Evolutionary conservation across 2,888 invertebrate species (phyloP).

Genomic region (Nebria salina): DNA sequence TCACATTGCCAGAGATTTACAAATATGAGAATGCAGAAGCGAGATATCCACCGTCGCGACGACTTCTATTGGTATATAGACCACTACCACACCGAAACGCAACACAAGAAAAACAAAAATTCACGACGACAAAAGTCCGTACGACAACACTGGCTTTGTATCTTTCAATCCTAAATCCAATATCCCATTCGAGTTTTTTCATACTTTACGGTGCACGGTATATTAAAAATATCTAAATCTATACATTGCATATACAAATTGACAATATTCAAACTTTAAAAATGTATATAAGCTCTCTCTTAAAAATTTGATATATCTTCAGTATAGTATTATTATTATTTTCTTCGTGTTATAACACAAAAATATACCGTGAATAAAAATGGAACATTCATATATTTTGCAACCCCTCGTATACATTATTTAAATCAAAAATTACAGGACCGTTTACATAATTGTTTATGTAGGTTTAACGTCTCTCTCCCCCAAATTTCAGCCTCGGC

Average conservation of each 20-base stretch:
- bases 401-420: conserved; percentile 17
- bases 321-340: no score
- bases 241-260: no score
- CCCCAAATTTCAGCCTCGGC: conserved; percentile 4
- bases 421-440: conserved; percentile 26
- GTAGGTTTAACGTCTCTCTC: conserved; percentile 27
- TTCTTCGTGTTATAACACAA: not conserved
- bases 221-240: no score
- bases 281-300: no score
- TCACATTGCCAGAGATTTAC: conserved; percentile 44
- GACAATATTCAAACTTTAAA: no score
- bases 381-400: not conserved
- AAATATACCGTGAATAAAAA: not conserved
- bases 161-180: not conserved
- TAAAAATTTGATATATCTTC: no score
- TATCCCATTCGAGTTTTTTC: not conserved
- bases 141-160: not conserved
- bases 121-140: not conserved
- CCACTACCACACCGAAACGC: not conserved
- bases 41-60: conserved; percentile 20
- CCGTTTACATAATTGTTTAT: conserved; percentile 44
- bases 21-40: conserved; percentile 32
- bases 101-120: not conserved
- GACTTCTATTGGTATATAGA: not conserved
- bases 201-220: not conserved